Conservation (phyloP, 2,797 vertebrate genomes). For the Anas capensis region DNA sequence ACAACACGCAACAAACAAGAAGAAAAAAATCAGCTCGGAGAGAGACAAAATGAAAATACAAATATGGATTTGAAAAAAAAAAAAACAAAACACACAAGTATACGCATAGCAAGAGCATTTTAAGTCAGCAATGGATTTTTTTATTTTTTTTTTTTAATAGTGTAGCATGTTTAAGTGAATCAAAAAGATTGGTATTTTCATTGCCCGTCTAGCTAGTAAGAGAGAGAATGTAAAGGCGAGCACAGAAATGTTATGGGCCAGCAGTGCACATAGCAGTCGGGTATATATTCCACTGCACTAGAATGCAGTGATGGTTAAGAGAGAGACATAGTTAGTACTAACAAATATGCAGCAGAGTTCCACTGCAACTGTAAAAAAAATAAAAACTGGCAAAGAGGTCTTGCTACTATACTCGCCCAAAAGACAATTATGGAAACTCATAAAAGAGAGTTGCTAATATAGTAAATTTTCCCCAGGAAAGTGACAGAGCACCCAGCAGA, state of each 20-base stretch:
- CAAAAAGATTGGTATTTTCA: not conserved
- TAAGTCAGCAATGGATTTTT: not conserved
- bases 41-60: constrained; percentile 1
- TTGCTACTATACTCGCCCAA: not conserved
- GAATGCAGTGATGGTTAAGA: not conserved
- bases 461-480: not conserved
- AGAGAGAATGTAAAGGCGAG: not conserved
- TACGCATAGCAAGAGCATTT: not conserved
- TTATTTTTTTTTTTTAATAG: not conserved
- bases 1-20: constrained; percentile 18
- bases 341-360: not conserved
- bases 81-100: not conserved
- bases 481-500: accelerated
- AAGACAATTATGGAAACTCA: not conserved
- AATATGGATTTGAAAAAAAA: not conserved
- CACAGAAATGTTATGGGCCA: not conserved
- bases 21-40: not conserved
- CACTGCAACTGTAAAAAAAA: not conserved
- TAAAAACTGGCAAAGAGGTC: not conserved
- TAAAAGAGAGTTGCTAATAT: not conserved
- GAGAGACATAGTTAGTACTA: not conserved
- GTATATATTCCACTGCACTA: not conserved
- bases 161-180: not conserved
- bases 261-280: not conserved
- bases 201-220: not conserved